phyloP scores from a whole-genome alignment of 2,113 vertebrate species.

The Lutjanus erythropterus region DNA sequence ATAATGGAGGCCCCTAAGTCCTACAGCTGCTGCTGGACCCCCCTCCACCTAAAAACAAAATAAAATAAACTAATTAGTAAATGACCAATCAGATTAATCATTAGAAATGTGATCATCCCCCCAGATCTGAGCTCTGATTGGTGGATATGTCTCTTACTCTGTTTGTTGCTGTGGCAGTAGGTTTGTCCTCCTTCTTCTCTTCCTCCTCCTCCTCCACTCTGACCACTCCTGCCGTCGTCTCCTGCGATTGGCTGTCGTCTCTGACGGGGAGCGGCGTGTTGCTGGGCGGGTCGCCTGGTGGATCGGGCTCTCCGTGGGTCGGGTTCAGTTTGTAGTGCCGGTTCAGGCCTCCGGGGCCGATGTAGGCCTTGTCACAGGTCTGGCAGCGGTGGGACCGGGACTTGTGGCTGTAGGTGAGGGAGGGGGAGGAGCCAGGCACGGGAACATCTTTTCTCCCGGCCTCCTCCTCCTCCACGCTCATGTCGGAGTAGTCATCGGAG shows the following conservation, averaged over 20 bases:
- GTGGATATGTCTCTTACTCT: slow-evolving; percentile 40
- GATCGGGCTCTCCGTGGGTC: slow-evolving; percentile 84
- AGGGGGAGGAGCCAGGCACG: background rate
- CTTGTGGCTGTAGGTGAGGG: slow-evolving; percentile 84
- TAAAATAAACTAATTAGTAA: background rate
- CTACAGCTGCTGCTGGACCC: slow-evolving; percentile 51
- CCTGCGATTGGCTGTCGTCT: slow-evolving; percentile 43
- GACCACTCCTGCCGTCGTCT: background rate
- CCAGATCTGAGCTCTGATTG: slow-evolving; percentile 8
- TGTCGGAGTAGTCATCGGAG: slow-evolving; percentile 97
- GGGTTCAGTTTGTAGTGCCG: slow-evolving; percentile 95
- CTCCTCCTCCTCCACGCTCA: slow-evolving; percentile 91
- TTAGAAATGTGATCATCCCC: background rate
- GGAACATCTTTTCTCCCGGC: slow-evolving; percentile 50
- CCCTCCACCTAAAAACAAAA: slow-evolving; percentile 53
- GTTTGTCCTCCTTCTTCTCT: slow-evolving; percentile 23
- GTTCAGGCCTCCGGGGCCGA: slow-evolving; percentile 93
- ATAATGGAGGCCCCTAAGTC: slow-evolving; percentile 65
- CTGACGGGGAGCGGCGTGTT: background rate
- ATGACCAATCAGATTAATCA: background rate
- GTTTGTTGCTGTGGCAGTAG: slow-evolving; percentile 28
- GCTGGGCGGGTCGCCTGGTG: background rate
- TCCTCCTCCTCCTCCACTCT: slow-evolving; percentile 15
- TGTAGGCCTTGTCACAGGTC: slow-evolving; percentile 94
- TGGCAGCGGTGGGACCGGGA: slow-evolving; percentile 91